These are phyloP conservation scores for Aphidius gifuensis DNA, from an alignment of 1,140 invertebrate species.

Conservation along the genomic window DNA sequence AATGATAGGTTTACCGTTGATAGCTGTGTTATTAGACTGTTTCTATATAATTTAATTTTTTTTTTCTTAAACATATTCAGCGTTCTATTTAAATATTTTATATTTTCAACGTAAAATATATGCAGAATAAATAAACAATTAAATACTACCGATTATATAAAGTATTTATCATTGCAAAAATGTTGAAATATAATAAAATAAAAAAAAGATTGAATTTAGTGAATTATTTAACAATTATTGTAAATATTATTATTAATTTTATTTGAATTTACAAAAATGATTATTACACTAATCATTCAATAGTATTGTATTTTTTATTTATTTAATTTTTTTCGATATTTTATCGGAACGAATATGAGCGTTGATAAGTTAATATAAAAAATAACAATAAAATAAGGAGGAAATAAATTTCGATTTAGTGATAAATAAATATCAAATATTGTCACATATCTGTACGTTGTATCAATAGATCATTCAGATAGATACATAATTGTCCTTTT, in stretches of 20 bases:
- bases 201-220: background rate
- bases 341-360: background rate
- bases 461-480: conserved; percentile 25
- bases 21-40: conserved; percentile 44
- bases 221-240: conserved; percentile 2
- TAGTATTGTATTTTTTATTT: background rate
- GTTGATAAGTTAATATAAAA: background rate
- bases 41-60: conserved; percentile 27
- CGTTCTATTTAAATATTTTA: conserved; percentile 4
- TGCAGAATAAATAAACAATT: background rate
- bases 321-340: background rate
- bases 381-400: conserved; percentile 1
- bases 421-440: conserved; percentile 5
- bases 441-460: conserved; percentile 40
- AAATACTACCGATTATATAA: background rate
- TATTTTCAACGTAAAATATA: background rate
- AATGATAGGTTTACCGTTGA: conserved; percentile 27
- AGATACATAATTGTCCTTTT: conserved; percentile 35
- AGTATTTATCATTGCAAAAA: conserved; percentile 6
- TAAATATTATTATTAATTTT: conserved; percentile 13
- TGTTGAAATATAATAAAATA: background rate
- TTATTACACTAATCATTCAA: background rate
- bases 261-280: background rate
- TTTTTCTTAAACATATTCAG: conserved; percentile 11
- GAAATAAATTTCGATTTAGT: conserved; percentile 3